Percentiles rank a stretch among this genome's conserved stretches.
phyloP scores from a whole-genome alignment of 2,888 invertebrate species.

The Acleris holmiana region DNA sequence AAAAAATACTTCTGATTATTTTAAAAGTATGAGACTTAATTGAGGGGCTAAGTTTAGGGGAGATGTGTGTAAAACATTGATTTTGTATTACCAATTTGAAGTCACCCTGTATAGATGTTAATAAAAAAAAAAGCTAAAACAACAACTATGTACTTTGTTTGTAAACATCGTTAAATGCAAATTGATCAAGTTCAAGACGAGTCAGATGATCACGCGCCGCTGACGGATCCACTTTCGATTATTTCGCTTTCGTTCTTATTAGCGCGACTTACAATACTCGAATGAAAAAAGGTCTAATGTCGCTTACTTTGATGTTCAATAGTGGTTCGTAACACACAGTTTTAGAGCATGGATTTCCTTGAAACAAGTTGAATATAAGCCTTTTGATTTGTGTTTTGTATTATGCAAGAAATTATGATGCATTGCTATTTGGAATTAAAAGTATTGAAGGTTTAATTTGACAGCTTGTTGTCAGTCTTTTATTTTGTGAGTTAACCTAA shows the following conservation, averaged over 20 bases:
- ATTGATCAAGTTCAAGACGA: constrained; percentile 77
- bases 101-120: too few species aligned
- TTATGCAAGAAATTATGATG: constrained; percentile 21
- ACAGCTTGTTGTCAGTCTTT: constrained; percentile 9
- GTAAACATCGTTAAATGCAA: constrained; percentile 57
- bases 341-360: too few species aligned
- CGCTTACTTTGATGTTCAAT: too few species aligned
- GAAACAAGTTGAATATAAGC: background rate
- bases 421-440: constrained; percentile 17
- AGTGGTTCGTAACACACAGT: too few species aligned
- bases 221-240: constrained; percentile 69
- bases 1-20: too few species aligned
- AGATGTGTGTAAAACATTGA: too few species aligned
- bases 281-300: too few species aligned
- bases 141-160: constrained; percentile 32
- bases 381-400: constrained; percentile 10
- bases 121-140: background rate
- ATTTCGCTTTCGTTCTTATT: constrained; percentile 44
- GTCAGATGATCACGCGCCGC: constrained; percentile 52
- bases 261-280: background rate
- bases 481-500: constrained; percentile 19
- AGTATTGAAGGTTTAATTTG: constrained; percentile 30
- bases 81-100: too few species aligned
- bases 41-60: too few species aligned
- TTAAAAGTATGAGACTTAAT: too few species aligned